Evolutionary conservation across 2,113 vertebrate species (phyloP), one percentile per base, ranked within the genome.

Genomic region (Zootoca vivipara): DNA sequence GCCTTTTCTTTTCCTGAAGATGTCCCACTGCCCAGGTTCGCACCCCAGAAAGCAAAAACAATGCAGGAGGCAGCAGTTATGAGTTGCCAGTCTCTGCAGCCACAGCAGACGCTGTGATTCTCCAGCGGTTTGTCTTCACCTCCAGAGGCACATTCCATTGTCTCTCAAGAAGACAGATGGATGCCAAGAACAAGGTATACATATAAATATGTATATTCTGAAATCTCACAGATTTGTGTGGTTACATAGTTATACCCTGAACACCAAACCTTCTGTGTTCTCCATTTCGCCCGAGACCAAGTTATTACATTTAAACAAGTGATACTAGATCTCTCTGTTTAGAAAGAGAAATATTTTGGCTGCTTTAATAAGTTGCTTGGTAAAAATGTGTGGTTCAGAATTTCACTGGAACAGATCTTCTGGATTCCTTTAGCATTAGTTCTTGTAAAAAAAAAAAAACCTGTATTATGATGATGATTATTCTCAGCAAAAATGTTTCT

Each of bases 261-360:
- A 86, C 52, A 2, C 46, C 30, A 52, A 28, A 8, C 74, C 67
- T 56, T 85, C 40, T 6, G 15, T 15, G 38, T 82, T 81, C 38
- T 28, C 52, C 1, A 70, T 15, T 73, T 58, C 64, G 82, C 79
- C 86, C n/a, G 75, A 67, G 86, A 56, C 1, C 22, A 2, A 65
- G 75, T 75, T 46, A 42, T 58, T 62, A 74, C 8, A 65, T 81
- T 42, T 40, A 18, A 88, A 88, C 20, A 42, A 46, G 64, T 5
- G 62, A 46, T 0, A 0, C 18, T 5, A 82, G 24, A 73, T 30
- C 38, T 2, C 10, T 83, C 69, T 81, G 18, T 90, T 89, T 78
- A 81, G 78, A 69, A 85, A 77, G 30, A 85, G 87, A 90, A 56
- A 15, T 24, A 78, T 70, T 85, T 86, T 52, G 64, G 69, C 64